Evolutionary conservation across 2,113 vertebrate species (phyloP), one percentile per base, ranked within the genome.

Genomic region (Equus przewalskii): DNA sequence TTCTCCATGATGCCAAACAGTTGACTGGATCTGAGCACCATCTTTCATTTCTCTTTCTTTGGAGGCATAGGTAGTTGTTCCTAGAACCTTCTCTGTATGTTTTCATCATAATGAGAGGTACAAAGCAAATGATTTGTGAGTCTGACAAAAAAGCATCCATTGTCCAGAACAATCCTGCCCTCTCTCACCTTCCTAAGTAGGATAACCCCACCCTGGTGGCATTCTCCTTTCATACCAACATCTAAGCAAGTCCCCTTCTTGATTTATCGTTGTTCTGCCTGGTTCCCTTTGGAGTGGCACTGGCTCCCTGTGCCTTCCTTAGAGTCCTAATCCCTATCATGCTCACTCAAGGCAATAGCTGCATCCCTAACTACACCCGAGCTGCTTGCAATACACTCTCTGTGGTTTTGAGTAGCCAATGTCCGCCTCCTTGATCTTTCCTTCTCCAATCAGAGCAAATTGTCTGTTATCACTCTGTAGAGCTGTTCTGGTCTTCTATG

Each of bases 261-360:
- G 7, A 36, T 26, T 11, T 36, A 19, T 49, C 49, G 14, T 14
- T 33, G 15, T n/a, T n/a, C 26, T 67, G 4, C 21, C 18, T 22
- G 41, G 4, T 26, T 70, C 30, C 19, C 19, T 51, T 58, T 64
- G 7, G 60, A 62, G 15, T 4, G 28, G 3, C 0, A 1, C 41
- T 12, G 46, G 18, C 41, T 41, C 6, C 22, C 22, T 26, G 44
- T 54, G 33, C 11, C 30, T 76, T 12, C 69, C 78, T 70, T 11
- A 33, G 14, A 62, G 46, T 5, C 9, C 18, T 16, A 1, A 12
- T 30, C 2, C 14, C 44, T 44, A 3, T 3, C 8, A 11, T 33
- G 0, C 5, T 46, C 67, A 7, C 36, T 56, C 36, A 41, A 7
- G 26, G 30, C 14, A 81, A 14, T 44, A 54, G 51, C 16, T 58